phyloP scores from a whole-genome alignment of 2,888 invertebrate genomes.

The Conomelus anceps region DNA sequence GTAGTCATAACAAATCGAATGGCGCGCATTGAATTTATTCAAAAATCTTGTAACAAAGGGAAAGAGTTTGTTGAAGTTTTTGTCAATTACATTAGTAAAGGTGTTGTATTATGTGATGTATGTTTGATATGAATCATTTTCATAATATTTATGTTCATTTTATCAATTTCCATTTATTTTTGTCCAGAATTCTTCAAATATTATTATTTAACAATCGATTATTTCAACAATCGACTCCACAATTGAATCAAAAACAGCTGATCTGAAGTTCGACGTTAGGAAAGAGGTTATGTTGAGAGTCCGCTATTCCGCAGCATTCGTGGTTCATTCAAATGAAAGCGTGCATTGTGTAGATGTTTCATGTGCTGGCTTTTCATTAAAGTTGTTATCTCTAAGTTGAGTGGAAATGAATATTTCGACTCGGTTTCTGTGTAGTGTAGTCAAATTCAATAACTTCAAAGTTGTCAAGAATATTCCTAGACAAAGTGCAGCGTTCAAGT shows the following conservation, averaged over 20 bases:
- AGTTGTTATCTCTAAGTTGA: too few species aligned
- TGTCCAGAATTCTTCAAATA: background rate
- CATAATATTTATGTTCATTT: background rate
- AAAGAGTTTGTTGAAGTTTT: background rate
- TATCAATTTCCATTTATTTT: background rate
- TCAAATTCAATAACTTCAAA: background rate
- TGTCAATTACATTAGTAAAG: background rate
- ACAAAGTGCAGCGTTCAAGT: background rate
- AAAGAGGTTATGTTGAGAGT: background rate
- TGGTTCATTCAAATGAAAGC: too few species aligned
- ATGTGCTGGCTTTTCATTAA: too few species aligned
- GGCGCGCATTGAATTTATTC: background rate
- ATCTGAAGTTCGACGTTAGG: too few species aligned
- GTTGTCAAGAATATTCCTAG: background rate
- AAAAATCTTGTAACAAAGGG: background rate
- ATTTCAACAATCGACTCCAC: background rate
- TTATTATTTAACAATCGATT: background rate
- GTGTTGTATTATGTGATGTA: background rate
- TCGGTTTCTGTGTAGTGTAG: background rate
- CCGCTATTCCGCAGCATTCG: too few species aligned
- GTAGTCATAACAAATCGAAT: background rate
- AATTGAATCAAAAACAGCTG: background rate
- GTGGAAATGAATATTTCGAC: background rate
- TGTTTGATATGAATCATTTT: background rate
- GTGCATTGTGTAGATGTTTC: too few species aligned